Percentiles rank a stretch among this genome's conserved stretches.
Evolutionary conservation across 2,888 invertebrate species (phyloP).

Genomic region (Zeuzera pyrina): DNA sequence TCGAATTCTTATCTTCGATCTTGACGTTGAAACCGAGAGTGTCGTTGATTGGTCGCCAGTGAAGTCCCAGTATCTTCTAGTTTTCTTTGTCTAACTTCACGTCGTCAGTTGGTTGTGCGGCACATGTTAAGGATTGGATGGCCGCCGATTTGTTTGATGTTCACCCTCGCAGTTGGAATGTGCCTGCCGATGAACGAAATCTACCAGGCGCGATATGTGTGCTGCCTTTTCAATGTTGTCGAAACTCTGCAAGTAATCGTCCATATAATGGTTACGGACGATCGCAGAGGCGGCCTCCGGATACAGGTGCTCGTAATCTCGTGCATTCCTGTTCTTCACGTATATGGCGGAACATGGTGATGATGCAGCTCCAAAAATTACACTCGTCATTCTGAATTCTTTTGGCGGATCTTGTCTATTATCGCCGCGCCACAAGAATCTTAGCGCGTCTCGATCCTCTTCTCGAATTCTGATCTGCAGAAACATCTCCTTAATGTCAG

Average conservation of each 20-base stretch:
- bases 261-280: conserved; percentile 8
- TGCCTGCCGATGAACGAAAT: background rate
- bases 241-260: conserved; percentile 10
- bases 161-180: too few relatives aligned
- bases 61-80: conserved; percentile 1
- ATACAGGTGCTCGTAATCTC: conserved; percentile 3
- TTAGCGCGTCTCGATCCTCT: conserved; percentile 11
- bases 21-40: conserved; percentile 1
- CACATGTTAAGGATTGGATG: background rate
- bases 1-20: conserved; percentile 1
- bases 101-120: background rate
- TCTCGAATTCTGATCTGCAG: conserved; percentile 10
- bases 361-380: conserved; percentile 13
- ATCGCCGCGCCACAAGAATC: conserved; percentile 8
- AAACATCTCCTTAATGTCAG: conserved; percentile 20
- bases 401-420: conserved; percentile 1
- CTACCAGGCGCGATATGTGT: background rate
- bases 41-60: background rate
- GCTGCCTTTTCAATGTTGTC: conserved; percentile 3
- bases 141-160: too few relatives aligned
- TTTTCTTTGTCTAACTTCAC: background rate
- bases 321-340: conserved; percentile 13
- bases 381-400: conserved; percentile 14
- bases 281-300: conserved; percentile 7
- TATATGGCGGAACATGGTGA: conserved; percentile 12